Percentiles rank a stretch among this genome's conserved stretches.
Evolutionary conservation across 2,888 invertebrate species (phyloP).

Genomic region (Orchestes rusci): DNA sequence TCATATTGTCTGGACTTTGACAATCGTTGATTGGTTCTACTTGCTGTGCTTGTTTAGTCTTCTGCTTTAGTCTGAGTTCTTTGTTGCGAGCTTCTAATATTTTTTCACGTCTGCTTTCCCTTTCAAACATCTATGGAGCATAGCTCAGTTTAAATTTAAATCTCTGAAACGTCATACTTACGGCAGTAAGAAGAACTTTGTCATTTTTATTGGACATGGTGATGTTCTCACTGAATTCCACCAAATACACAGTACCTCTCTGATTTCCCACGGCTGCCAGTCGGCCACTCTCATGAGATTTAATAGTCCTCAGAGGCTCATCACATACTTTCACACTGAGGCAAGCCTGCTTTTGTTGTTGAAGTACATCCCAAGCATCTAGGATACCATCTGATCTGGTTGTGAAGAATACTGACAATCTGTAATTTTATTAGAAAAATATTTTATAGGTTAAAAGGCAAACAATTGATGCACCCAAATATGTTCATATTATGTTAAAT

Average conservation of each 20-base stretch:
- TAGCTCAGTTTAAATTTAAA: too few species aligned
- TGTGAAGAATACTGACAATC: constrained; percentile 75
- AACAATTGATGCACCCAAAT: too few species aligned
- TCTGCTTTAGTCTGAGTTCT: constrained; percentile 53
- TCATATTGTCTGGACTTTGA: constrained; percentile 21
- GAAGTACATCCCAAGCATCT: constrained; percentile 85
- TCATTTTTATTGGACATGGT: constrained; percentile 68
- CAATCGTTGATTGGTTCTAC: constrained; percentile 24
- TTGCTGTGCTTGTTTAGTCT: constrained; percentile 23
- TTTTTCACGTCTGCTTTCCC: constrained; percentile 83
- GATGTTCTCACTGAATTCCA: constrained; percentile 71
- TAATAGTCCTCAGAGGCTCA: constrained; percentile 57
- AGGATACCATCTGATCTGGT: constrained; percentile 80
- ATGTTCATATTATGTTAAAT: too few species aligned
- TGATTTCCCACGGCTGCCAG: constrained; percentile 72
- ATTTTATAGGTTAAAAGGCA: too few species aligned
- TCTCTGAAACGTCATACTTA: too few species aligned
- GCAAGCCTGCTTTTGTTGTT: constrained; percentile 77
- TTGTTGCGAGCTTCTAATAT: constrained; percentile 80
- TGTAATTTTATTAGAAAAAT: too few species aligned
- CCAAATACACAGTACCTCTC: constrained; percentile 68
- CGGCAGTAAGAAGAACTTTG: constrained; percentile 61
- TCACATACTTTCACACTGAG: constrained; percentile 66
- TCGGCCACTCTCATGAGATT: constrained; percentile 63
- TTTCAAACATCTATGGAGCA: constrained; percentile 56